Evolutionary conservation across 2,113 vertebrate species (phyloP).

Genomic region (Lepisosteus osseus): DNA sequence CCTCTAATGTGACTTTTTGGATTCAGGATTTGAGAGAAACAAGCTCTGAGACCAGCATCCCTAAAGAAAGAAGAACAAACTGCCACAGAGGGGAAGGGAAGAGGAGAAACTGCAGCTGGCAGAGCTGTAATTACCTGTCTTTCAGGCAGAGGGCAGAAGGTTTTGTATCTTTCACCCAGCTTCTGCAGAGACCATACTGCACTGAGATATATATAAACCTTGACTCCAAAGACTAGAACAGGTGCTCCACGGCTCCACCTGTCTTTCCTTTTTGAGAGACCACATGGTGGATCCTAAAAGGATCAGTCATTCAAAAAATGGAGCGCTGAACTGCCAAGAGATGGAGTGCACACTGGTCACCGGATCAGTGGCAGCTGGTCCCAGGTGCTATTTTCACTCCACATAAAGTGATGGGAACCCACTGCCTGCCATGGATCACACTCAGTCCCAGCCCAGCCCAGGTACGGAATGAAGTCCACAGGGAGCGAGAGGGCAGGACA

Average conservation of each 20-base stretch:
- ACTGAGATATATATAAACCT: constrained; percentile 45
- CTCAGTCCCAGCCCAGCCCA: constrained; percentile 30
- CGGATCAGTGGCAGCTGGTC: constrained; percentile 70
- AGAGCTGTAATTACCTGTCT: background rate
- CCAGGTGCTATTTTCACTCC: constrained; percentile 69
- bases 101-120: background rate
- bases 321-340: constrained; percentile 58
- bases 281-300: constrained; percentile 63
- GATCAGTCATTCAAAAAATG: constrained; percentile 71
- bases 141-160: background rate
- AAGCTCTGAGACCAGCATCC: too few species aligned
- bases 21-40: too few species aligned
- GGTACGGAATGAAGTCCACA: constrained; percentile 64
- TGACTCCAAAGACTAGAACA: constrained; percentile 52
- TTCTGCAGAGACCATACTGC: constrained; percentile 4
- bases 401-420: constrained; percentile 57
- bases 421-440: constrained; percentile 31
- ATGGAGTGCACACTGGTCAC: constrained; percentile 59
- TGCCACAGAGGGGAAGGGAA: background rate
- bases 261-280: constrained; percentile 57
- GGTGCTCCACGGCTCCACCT: constrained; percentile 68
- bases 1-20: too few species aligned
- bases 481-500: constrained; percentile 40
- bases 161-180: constrained; percentile 2
- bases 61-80: background rate